Base-by-base conservation (phyloP, 2,888 invertebrate species). In the Caenorhabditis angaria region DNA sequence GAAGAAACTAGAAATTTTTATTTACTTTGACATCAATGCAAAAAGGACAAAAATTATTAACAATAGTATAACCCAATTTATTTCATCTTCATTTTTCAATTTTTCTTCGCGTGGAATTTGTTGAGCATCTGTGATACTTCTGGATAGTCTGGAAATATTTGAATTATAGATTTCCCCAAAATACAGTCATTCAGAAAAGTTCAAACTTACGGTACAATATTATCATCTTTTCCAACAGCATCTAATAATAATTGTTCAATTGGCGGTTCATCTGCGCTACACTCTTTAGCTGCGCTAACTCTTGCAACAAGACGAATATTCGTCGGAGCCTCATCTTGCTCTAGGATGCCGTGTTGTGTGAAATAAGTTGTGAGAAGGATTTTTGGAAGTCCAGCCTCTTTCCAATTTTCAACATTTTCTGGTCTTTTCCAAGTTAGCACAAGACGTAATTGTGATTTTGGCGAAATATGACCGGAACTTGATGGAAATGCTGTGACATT, bases 211-310 rank as follows among this genome's bases (percentile, higher is more conserved):
- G 5, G 41, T 14, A 41, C 3, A 3, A 41, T 18, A 3, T 12
- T 18, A 3, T 55, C 56, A 48, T 75, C 74, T 28, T 69, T 67
- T 32, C 77, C 77, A 20, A 78, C 68, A 1, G 83, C 83, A 64
- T 83, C 83, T 10, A 83, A 56, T 20, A 83, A 71, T 27, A 83
- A 56, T 61, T 83, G 83, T 54, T 83, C 82, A 32, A 80, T 75
- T 1, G 83, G 83, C 10, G 82, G 72, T 41, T 72, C 76, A 28
- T 70, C 70, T 12, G 78, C 65, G 47, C 68, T 65, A 57, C 82
- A 83, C 29, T 61, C 65, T 24, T 77, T 78, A 27, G 71, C 60
- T 12, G 68, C 32, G 57, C 62, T 69, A 1, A 81, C 74, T 12
- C 66, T 62, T 22, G 69, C 73, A 65, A 73, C 69, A 0, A 73